Conservation (phyloP, 2,888 invertebrate species). For the Oligia fasciuncula region DNA sequence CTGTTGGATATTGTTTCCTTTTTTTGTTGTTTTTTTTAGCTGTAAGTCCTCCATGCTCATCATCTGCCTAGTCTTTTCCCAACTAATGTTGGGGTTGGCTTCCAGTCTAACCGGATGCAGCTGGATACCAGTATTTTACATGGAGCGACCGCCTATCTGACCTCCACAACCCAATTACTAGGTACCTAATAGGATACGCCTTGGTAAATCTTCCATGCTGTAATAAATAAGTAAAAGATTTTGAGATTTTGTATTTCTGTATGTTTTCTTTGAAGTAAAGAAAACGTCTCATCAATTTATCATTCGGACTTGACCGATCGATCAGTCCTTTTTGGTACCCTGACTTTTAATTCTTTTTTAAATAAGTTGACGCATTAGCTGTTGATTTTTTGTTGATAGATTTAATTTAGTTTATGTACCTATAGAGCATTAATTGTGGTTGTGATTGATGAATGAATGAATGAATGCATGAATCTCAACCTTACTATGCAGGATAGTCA, state of each 20-base stretch:
- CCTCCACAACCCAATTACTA: no score
- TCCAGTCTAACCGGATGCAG: no score
- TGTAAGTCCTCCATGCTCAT: no score
- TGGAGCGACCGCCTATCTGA: no score
- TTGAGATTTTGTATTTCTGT: conserved; percentile 2
- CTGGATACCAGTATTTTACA: no score
- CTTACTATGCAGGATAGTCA: not conserved
- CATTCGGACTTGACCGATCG: not conserved
- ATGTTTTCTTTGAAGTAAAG: conserved; percentile 17
- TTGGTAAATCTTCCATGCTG: no score
- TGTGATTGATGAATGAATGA: not conserved
- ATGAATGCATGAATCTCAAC: not conserved
- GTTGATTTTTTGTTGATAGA: no score
- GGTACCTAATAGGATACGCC: no score
- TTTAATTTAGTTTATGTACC: not conserved
- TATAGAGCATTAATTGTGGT: not conserved
- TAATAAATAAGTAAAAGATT: not conserved
- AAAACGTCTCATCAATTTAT: not conserved
- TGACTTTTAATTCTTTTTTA: not conserved
- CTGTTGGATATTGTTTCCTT: no score
- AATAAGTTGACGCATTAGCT: not conserved
- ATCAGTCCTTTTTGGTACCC: not conserved
- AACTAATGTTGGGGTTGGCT: no score
- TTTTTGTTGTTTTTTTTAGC: no score
- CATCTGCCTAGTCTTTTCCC: no score